Percentiles rank a stretch among this genome's conserved stretches.
phyloP scores from a whole-genome alignment of 1,140 invertebrate genomes.

The Saccostrea cuccullata region DNA sequence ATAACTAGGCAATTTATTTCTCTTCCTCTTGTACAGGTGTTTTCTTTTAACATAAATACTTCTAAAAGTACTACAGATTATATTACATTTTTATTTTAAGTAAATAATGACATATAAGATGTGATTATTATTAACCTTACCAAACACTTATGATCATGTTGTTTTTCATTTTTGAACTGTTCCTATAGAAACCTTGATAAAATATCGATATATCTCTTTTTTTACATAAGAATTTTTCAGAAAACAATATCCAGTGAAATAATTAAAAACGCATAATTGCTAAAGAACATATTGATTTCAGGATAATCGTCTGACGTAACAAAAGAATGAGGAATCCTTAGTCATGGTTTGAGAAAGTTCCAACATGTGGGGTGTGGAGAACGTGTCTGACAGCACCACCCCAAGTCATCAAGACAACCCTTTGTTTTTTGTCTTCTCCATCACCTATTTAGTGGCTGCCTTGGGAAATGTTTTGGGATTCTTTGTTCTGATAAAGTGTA shows the following conservation, averaged over 20 bases:
- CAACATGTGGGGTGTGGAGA: neutral
- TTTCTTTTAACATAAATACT: too few relatives aligned
- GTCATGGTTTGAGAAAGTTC: neutral
- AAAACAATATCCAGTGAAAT: neutral
- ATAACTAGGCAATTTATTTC: too few relatives aligned
- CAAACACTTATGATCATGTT: neutral
- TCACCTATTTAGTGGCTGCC: neutral
- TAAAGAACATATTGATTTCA: neutral
- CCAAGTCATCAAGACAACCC: neutral
- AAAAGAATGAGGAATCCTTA: neutral
- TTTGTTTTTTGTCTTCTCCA: neutral
- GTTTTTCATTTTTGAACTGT: neutral
- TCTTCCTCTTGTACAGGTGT: too few relatives aligned
- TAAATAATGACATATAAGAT: neutral
- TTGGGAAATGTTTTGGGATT: conserved; percentile 28
- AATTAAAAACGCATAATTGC: neutral
- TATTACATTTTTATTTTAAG: neutral
- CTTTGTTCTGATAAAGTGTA: conserved; percentile 32
- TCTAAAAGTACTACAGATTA: too few relatives aligned
- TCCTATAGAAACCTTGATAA: neutral
- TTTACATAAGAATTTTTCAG: neutral
- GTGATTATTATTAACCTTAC: neutral
- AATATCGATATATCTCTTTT: neutral
- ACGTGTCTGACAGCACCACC: neutral
- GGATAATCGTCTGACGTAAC: neutral